These are phyloP conservation scores for Brachyhypopomus gauderio DNA, from an alignment of 2,113 vertebrate genomes.

Conservation along the genomic window DNA sequence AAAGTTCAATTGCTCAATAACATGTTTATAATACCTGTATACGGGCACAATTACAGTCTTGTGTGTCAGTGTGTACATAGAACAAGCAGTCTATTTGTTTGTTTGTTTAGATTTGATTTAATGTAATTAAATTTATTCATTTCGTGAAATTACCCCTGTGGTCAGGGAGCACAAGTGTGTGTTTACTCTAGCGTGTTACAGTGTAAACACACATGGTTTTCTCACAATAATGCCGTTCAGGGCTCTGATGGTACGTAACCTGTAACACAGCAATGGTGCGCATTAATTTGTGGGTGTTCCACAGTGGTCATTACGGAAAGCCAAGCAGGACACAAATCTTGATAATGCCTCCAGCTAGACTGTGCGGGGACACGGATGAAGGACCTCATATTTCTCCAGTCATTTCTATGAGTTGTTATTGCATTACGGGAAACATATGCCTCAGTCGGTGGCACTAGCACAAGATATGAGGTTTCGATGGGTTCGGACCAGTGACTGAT, in stretches of 20 bases:
- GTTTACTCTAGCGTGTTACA: background rate
- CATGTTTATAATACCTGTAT: background rate
- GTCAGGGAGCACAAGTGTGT: background rate
- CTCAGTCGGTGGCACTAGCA: slow-evolving; percentile 62
- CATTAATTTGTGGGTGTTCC: slow-evolving; percentile 48
- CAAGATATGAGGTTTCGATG: slow-evolving; percentile 64
- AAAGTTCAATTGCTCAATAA: background rate
- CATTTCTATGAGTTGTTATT: slow-evolving; percentile 64
- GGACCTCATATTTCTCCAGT: slow-evolving; percentile 68
- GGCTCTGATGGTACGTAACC: slow-evolving; percentile 10
- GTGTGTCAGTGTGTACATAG: background rate
- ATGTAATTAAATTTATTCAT: no score
- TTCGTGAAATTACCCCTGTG: background rate
- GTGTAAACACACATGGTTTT: background rate
- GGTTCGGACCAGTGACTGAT: slow-evolving; percentile 61
- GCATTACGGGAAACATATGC: slow-evolving; percentile 70
- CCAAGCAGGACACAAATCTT: slow-evolving; percentile 58
- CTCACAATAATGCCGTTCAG: slow-evolving; percentile 17
- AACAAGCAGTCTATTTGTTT: background rate
- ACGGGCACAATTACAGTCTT: no score
- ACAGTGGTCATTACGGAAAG: slow-evolving; percentile 46
- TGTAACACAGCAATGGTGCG: slow-evolving; percentile 23
- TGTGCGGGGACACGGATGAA: slow-evolving; percentile 65
- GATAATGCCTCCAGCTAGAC: slow-evolving; percentile 65
- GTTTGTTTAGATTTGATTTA: no score